Percentiles rank a stretch among this genome's conserved stretches.
Conservation (phyloP, 2,113 vertebrate species). For the Hirundichthys speculiger region DNA sequence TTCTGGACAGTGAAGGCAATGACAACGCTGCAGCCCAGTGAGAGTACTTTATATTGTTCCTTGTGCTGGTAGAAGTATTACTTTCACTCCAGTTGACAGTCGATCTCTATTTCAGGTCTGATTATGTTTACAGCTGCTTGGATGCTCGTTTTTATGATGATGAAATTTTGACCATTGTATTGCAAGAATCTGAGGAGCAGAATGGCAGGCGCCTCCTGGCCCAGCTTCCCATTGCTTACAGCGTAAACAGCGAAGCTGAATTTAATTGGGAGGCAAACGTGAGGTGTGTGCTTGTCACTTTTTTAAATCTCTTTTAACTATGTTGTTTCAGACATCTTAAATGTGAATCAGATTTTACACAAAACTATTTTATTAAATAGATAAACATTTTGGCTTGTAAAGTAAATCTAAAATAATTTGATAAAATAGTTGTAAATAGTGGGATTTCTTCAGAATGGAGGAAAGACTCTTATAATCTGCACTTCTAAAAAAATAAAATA, state of each 20-base stretch:
- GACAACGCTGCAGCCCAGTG: slow-evolving; percentile 78
- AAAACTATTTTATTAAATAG: too few relatives aligned
- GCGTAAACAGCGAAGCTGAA: slow-evolving; percentile 80
- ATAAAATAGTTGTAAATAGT: too few relatives aligned
- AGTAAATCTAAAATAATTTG: too few relatives aligned
- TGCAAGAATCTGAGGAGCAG: slow-evolving; percentile 85
- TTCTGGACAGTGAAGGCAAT: slow-evolving; percentile 73
- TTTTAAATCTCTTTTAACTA: neutral
- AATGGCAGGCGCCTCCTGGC: slow-evolving; percentile 84
- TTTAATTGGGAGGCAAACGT: slow-evolving; percentile 83
- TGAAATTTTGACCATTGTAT: slow-evolving; percentile 90
- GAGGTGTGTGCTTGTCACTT: slow-evolving; percentile 71
- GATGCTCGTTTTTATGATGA: slow-evolving; percentile 97
- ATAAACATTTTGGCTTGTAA: too few relatives aligned
- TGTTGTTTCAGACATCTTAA: neutral
- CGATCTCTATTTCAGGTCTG: slow-evolving; percentile 45
- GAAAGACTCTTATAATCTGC: too few relatives aligned
- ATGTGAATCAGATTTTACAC: too few relatives aligned
- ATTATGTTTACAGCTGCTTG: slow-evolving; percentile 82
- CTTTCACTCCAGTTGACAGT: neutral
- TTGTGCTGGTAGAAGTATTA: neutral
- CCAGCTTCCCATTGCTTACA: slow-evolving; percentile 87
- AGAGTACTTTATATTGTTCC: slow-evolving; percentile 44
- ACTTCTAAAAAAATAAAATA: too few relatives aligned
- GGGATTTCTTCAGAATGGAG: too few relatives aligned